These are phyloP conservation scores for Clarias gariepinus DNA, from an alignment of 2,113 vertebrate genomes.

Conservation along the genomic window DNA sequence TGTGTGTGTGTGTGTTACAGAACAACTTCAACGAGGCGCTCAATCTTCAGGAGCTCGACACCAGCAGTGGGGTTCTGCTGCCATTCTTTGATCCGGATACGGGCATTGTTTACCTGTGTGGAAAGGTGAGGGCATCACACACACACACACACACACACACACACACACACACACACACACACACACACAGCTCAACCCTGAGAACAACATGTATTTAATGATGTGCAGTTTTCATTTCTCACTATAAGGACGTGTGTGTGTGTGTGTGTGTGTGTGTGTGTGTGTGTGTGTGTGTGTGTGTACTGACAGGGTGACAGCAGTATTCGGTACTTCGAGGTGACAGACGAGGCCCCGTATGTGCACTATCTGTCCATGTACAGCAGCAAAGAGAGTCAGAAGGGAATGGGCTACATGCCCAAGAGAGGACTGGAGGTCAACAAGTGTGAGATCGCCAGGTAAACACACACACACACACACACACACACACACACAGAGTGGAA, in stretches of 20 bases:
- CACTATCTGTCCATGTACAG: conserved; percentile 89
- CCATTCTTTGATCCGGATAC: conserved; percentile 90
- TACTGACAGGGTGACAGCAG: conserved; percentile 85
- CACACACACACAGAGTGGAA: not conserved
- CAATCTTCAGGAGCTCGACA: conserved; percentile 87
- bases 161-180: conserved; percentile 12
- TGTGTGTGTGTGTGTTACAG: conserved; percentile 61
- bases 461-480: conserved; percentile 10
- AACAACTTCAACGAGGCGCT: conserved; percentile 77
- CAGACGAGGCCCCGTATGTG: conserved; percentile 83
- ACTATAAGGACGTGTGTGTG: not conserved
- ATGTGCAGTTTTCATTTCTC: not conserved
- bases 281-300: conserved; percentile 6
- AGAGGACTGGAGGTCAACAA: conserved; percentile 90
- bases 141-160: not conserved
- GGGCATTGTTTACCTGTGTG: conserved; percentile 84
- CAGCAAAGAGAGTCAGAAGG: conserved; percentile 90
- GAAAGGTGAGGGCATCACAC: conserved; percentile 74
- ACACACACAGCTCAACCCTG: not conserved
- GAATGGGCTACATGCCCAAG: conserved; percentile 91
- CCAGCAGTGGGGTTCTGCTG: conserved; percentile 86
- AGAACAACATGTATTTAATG: not conserved
- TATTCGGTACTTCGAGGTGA: conserved; percentile 91
- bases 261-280: conserved; percentile 21
- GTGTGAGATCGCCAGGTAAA: conserved; percentile 88